A percentile compares a stretch with the other conserved stretches of the same genome.
These are phyloP conservation scores for Yponomeuta cagnagella DNA, from an alignment of 2,888 invertebrate species.

Conservation along the genomic window DNA sequence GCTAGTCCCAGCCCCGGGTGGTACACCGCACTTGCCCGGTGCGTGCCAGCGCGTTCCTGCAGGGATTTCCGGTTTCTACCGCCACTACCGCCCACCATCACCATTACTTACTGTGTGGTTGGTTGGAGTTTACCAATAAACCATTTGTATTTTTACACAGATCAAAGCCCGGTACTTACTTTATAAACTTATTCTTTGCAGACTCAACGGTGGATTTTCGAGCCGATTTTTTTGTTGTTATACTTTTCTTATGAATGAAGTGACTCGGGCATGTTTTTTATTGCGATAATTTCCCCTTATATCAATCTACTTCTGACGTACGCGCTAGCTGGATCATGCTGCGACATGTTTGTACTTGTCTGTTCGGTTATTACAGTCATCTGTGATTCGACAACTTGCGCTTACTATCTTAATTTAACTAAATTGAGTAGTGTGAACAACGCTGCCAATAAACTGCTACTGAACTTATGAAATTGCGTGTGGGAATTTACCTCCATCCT, in stretches of 20 bases:
- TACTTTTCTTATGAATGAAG: not conserved
- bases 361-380: not conserved
- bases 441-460: not conserved
- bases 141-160: not conserved
- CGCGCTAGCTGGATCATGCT: constrained; percentile 21
- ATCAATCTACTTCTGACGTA: not conserved
- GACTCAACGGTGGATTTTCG: not conserved
- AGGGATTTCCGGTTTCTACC: constrained; percentile 36
- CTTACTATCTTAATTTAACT: not conserved
- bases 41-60: constrained; percentile 34
- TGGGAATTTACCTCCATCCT: constrained; percentile 24
- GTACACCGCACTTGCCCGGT: constrained; percentile 24
- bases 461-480: constrained; percentile 23
- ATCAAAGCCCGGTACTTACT: not conserved
- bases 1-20: constrained; percentile 33
- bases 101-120: constrained; percentile 13
- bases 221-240: not conserved
- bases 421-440: not conserved
- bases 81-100: constrained; percentile 17
- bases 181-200: not conserved
- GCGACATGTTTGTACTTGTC: constrained; percentile 35
- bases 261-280: not conserved
- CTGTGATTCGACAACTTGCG: not conserved
- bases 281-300: not conserved
- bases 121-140: constrained; percentile 8